Base-by-base conservation (phyloP, 1,140 invertebrate genomes). In the Telenomus remus region DNA sequence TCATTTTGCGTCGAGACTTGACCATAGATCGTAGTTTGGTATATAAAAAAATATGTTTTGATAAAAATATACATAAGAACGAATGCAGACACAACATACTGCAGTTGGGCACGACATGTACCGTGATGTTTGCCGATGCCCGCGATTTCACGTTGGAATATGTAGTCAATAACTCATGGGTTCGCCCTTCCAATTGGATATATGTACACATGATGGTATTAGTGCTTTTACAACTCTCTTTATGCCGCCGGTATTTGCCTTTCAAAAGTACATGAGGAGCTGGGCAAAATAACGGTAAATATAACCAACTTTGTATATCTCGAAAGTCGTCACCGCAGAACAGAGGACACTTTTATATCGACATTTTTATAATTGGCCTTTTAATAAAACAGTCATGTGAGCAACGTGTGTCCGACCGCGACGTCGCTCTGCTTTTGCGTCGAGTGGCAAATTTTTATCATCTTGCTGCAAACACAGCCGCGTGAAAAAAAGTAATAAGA, bases 181-280 rank as follows among this genome's bases (percentile, higher is more conserved):
- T 73, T 61, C 39, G 46, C 51, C 57, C 72, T 68, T 12, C 42
- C 64, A 59, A 75, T 68, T 47, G 63, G 64, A 68, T 64, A 56
- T 66, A 55, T 73, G 61, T 65, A 59, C 60, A 72, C 60, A 72
- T 35, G 55, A 34, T 55, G 50, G 61, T 50, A 73, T 73, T 74
- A 63, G 56, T 68, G 63, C 71, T 74, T 74, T 74, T 74, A 74
- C 63, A 74, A 68, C 71, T 68, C 64, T 75, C 64, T 75, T 75
- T 75, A 75, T 75, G 63, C 35, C 34, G 57, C 59, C 53, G 53
- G 68, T 69, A 69, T 69, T 75, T 75, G 54, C 63, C 59, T 68
- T 68, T 57, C 51, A 68, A 63, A 74, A 61, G 63, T 66, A 66
- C 63, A 66, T 56, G 54, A 51, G 15, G 34, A 63, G 37, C 34